phyloP scores from a whole-genome alignment of 2,888 invertebrate genomes.

The Lepidonotus clava region DNA sequence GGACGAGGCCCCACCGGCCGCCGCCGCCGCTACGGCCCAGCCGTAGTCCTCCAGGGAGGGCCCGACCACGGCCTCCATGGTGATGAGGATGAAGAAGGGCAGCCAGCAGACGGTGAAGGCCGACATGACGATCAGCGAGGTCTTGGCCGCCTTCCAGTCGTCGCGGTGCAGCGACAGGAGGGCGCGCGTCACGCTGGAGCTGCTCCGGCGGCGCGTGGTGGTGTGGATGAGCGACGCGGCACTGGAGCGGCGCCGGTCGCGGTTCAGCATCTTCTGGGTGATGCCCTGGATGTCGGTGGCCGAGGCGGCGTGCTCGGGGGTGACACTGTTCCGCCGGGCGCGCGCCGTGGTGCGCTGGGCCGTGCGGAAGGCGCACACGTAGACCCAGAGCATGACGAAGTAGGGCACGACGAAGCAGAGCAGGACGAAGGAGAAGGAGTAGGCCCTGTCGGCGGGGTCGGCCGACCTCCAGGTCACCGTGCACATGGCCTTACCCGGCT shows the following conservation, averaged over 20 bases:
- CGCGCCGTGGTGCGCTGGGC: slow-evolving; percentile 87
- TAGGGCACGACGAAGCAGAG: slow-evolving; percentile 82
- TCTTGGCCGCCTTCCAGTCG: slow-evolving; percentile 93
- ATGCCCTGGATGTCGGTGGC: slow-evolving; percentile 28
- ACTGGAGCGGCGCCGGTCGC: slow-evolving; percentile 48
- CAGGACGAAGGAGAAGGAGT: slow-evolving; percentile 79
- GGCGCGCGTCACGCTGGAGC: slow-evolving; percentile 14
- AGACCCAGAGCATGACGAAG: slow-evolving; percentile 86
- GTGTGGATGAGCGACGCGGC: slow-evolving; percentile 24
- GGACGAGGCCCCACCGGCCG: background rate
- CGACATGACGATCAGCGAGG: slow-evolving; percentile 89
- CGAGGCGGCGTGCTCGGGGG: slow-evolving; percentile 35
- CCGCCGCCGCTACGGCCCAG: background rate
- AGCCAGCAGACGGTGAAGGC: slow-evolving; percentile 85
- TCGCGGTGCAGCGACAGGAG: slow-evolving; percentile 86
- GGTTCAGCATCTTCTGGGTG: slow-evolving; percentile 2
- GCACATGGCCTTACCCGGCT: slow-evolving; percentile 73
- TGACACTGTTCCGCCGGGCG: slow-evolving; percentile 83
- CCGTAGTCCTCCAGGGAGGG: slow-evolving; percentile 64
- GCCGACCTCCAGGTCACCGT: slow-evolving; percentile 72
- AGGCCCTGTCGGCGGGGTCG: slow-evolving; percentile 73
- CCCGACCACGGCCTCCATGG: slow-evolving; percentile 66
- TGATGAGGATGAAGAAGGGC: slow-evolving; percentile 80
- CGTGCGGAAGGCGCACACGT: slow-evolving; percentile 85
- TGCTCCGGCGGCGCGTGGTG: slow-evolving; percentile 39